Evolutionary conservation across 2,113 vertebrate species (phyloP), one percentile per base, ranked within the genome.

Genomic region (Odontesthes bonariensis): DNA sequence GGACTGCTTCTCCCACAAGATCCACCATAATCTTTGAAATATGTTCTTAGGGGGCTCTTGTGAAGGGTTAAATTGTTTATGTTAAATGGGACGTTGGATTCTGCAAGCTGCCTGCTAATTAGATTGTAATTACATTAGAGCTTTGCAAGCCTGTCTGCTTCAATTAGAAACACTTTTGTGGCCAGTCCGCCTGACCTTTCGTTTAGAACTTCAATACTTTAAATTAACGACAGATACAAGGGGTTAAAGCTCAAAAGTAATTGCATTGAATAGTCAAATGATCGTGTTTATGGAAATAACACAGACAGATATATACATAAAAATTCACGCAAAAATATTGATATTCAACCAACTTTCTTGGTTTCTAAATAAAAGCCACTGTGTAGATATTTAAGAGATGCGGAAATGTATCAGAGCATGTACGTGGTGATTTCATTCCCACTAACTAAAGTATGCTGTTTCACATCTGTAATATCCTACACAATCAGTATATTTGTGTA

Each of bases 41-140:
- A 65, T 62, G 14, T 76, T 84, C 81, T 80, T 40, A 46, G 61
- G 42, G 73, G 68, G 69, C 69, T 82, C 72, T 56, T 78, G 35
- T 53, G 49, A 92, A 89, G 89, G 87, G 92, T 94, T 94, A 92
- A 93, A 91, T 90, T 94, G 93, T 93, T 92, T 82, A 91, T 90
- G 86, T 86, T 89, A 82, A 92, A 93, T 89, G 88, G 86, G 88
- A 91, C 87, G 89, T 85, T 85, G 74, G 86, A 93, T 91, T 93
- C 85, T 84, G 79, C 91, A 71, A 72, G 84, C 91, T 91, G 90
- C 84, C 84, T 90, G 85, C 87, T 94, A 93, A 94, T 94, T 93
- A 93, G 88, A 92, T 85, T 86, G 89, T 92, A 94, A 94, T 94
- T 93, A 93, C 82, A 87, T 82, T 66, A 46, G 80, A 89, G 91